Evolutionary conservation across 2,888 invertebrate genomes (phyloP).

Genomic region (Eristalis pertinax): DNA sequence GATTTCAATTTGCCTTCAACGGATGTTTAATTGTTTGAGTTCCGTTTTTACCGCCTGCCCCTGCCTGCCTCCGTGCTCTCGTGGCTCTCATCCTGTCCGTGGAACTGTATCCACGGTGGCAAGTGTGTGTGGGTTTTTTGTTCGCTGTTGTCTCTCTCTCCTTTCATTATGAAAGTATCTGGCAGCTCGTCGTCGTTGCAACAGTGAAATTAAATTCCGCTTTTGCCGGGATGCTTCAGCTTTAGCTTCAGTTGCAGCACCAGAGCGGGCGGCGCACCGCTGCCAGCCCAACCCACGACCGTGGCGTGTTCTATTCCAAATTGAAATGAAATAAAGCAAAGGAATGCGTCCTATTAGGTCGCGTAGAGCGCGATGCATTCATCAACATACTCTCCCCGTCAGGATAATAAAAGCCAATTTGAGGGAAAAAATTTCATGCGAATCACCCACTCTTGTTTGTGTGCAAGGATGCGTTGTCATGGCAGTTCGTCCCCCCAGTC

Average conservation of each 20-base stretch:
- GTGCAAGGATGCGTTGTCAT: slow-evolving; percentile 67
- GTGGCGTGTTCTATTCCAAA: slow-evolving; percentile 15
- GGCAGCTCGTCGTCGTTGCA: slow-evolving; percentile 16
- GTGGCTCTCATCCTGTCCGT: not conserved
- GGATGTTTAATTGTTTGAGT: slow-evolving; percentile 68
- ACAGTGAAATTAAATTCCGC: slow-evolving; percentile 58
- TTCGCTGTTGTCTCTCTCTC: not conserved
- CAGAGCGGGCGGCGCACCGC: not conserved
- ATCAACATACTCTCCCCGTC: slow-evolving; percentile 43
- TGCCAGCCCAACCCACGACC: not conserved
- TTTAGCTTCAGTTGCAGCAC: not conserved
- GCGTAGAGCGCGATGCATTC: slow-evolving; percentile 38
- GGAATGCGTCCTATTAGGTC: slow-evolving; percentile 49
- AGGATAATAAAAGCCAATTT: slow-evolving; percentile 68
- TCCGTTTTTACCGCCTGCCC: not conserved
- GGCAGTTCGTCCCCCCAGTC: not conserved
- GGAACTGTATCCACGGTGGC: too few species aligned
- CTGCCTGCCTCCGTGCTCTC: too few species aligned
- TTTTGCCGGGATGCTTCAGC: slow-evolving; percentile 25
- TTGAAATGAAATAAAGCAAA: slow-evolving; percentile 63
- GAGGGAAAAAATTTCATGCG: slow-evolving; percentile 31
- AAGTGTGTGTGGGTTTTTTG: not conserved
- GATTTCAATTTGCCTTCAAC: slow-evolving; percentile 64
- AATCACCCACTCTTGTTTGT: slow-evolving; percentile 20
- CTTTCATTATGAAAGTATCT: slow-evolving; percentile 4